A percentile compares a stretch with the other conserved stretches of the same genome.
These are phyloP conservation scores for Calameuta pallipes DNA, from an alignment of 2,888 invertebrate species.

Conservation along the genomic window DNA sequence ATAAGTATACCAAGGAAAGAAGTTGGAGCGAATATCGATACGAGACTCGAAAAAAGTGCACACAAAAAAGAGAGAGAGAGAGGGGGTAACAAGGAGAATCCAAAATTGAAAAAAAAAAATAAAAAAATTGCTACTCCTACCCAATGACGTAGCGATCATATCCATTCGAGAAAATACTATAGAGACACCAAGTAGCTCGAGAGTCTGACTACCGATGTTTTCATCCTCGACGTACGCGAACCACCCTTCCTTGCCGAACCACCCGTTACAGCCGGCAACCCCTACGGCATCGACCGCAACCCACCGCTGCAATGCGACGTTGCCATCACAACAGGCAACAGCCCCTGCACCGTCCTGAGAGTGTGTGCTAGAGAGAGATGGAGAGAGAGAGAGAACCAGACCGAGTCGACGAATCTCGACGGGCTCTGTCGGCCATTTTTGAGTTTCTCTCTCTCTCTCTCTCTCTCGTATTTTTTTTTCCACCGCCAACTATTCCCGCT, in stretches of 20 bases:
- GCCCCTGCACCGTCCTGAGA: constrained; percentile 38
- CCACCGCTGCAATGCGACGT: constrained; percentile 67
- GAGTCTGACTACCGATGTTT: background rate
- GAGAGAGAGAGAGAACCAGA: background rate
- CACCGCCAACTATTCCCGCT: constrained; percentile 19
- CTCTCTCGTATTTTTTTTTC: constrained; percentile 2
- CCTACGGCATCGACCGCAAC: constrained; percentile 65
- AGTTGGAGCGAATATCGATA: background rate
- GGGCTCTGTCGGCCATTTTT: constrained; percentile 6
- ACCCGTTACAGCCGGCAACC: constrained; percentile 18
- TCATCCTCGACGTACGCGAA: constrained; percentile 24
- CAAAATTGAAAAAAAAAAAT: background rate
- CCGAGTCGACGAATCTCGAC: background rate
- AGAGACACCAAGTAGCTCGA: no score
- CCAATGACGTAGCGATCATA: no score
- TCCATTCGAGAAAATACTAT: no score
- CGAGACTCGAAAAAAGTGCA: no score
- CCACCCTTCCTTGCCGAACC: constrained; percentile 30
- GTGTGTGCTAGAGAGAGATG: background rate
- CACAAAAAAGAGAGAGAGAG: background rate
- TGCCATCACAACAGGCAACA: constrained; percentile 67
- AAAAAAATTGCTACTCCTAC: no score
- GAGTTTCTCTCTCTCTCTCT: constrained; percentile 11
- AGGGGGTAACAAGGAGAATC: background rate
- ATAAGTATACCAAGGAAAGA: constrained; percentile 11